phyloP scores from a whole-genome alignment of 2,113 vertebrate species.

The Nansenia antarctica region DNA sequence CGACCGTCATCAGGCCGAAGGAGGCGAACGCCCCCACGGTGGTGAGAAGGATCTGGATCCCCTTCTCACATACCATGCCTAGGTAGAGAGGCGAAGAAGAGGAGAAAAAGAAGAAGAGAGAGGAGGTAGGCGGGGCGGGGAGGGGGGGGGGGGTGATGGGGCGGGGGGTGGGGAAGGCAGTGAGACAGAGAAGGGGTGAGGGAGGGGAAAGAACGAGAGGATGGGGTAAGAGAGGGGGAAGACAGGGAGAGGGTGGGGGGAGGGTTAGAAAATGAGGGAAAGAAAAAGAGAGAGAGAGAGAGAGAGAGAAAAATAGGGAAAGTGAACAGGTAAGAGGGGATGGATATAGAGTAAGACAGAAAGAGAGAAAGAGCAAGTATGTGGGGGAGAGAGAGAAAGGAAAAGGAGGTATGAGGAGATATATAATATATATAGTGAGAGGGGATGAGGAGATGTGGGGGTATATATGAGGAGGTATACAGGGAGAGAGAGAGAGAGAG shows the following conservation, averaged over 20 bases:
- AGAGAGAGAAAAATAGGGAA: not conserved
- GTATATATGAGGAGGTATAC: not conserved
- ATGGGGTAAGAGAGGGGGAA: too few relatives aligned
- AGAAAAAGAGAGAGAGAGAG: not conserved
- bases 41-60: constrained; percentile 90
- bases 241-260: not conserved
- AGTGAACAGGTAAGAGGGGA: not conserved
- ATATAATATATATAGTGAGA: too few relatives aligned
- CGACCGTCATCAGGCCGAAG: constrained; percentile 95
- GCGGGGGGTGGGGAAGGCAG: not conserved
- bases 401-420: not conserved
- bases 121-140: not conserved
- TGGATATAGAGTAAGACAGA: not conserved
- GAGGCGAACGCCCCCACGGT: constrained; percentile 91
- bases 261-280: not conserved
- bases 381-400: not conserved
- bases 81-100: constrained; percentile 54
- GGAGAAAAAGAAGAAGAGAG: constrained; percentile 6
- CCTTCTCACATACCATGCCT: constrained; percentile 92
- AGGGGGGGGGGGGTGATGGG: not conserved
- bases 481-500: not conserved
- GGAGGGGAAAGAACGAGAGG: constrained; percentile 46
- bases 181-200: constrained; percentile 17
- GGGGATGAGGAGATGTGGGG: not conserved
- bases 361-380: not conserved